Percentiles rank a stretch among this genome's conserved stretches.
Evolutionary conservation across 2,888 invertebrate genomes (phyloP).

Genomic region (Thysanoteuthis rhombus): DNA sequence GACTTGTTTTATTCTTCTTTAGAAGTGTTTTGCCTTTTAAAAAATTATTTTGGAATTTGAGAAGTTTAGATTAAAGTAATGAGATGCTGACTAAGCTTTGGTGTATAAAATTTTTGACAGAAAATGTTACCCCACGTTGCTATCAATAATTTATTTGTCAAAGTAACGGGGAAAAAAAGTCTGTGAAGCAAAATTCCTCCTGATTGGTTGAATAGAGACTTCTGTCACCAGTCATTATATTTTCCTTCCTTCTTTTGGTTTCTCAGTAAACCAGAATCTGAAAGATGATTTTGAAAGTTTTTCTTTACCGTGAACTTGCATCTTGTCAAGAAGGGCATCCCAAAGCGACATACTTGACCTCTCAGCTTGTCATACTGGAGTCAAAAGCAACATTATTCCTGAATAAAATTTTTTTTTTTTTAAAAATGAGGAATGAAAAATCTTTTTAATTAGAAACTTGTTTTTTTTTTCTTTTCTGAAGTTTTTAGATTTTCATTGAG

Average conservation of each 20-base stretch:
- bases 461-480: background rate
- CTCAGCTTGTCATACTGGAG: background rate
- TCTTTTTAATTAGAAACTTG: background rate
- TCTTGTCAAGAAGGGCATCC: background rate
- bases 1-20: too few relatives aligned
- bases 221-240: background rate
- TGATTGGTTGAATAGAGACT: background rate
- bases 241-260: background rate
- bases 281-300: background rate
- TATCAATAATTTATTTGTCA: background rate
- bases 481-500: too few relatives aligned
- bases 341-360: background rate
- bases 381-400: background rate
- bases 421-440: too few relatives aligned
- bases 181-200: background rate
- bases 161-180: background rate
- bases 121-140: too few relatives aligned
- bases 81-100: too few relatives aligned
- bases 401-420: background rate
- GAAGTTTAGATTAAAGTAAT: too few relatives aligned
- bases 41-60: too few relatives aligned
- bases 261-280: too few relatives aligned
- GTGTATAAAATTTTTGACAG: too few relatives aligned
- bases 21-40: too few relatives aligned
- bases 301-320: background rate